Evolutionary conservation across 1,140 invertebrate species (phyloP), one percentile per base, ranked within the genome.

Genomic region (Hylaeus volcanicus): DNA sequence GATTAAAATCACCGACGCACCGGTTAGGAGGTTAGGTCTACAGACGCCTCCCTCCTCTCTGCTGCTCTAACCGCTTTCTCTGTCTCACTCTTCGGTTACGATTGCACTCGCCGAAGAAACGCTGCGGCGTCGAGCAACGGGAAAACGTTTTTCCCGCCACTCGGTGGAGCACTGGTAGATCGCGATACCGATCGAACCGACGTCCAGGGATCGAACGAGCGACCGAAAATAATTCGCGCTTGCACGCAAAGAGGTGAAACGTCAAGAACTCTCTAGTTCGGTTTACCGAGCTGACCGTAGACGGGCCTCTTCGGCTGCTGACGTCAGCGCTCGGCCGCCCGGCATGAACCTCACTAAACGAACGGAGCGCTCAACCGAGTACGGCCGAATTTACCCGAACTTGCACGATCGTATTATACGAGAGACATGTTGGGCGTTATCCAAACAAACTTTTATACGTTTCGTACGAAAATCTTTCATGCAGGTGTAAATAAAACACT

Each of bases 311-410:
- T 85, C 76, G 82, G 65, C 60, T 85, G 87, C 79, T 85, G 86
- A 88, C 87, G 88, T 88, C 87, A 91, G 73, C 87, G 86, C 84
- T 85, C 85, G 85, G 85, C 87, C 87, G 89, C 83, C 26, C 90
- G 90, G 88, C 89, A 88, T 90, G 85, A 86, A 89, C 85, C 77
- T 90, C 83, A 84, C 84, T 79, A 79, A 82, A 83, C 77, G 77
- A 85, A 86, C 86, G 84, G 84, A 81, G 71, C 55, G 56, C 81
- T 72, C 83, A 86, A 45, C 83, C 83, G 86, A 87, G 51, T 26
- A 26, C 26, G 26, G 26, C 26, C 26, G 26, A 26, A 26, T 26
- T 26, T 26, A 26, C 26, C 26, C 26, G 26, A 26, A 84, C 74
- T 37, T 80, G 63, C 79, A 82, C 90, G 89, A 90, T 78, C 79